Conservation (phyloP, 2,113 vertebrate genomes). For the Oncorhynchus tshawytscha region DNA sequence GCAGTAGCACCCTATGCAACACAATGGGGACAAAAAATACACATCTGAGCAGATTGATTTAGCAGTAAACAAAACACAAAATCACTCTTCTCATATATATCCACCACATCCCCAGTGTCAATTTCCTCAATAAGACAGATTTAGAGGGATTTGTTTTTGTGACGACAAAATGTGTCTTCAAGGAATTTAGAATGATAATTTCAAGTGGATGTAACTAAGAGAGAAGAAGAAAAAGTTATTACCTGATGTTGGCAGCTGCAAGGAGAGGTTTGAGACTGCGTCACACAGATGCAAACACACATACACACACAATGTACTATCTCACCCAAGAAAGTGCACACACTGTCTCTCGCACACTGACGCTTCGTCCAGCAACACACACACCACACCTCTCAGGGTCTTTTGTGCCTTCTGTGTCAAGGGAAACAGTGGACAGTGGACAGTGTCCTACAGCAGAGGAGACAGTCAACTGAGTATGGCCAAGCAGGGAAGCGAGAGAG, state of each 20-base stretch:
- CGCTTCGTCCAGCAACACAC: slow-evolving; percentile 7
- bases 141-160: too few species aligned
- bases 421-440: background rate
- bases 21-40: too few species aligned
- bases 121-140: too few species aligned
- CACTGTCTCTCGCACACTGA: slow-evolving; percentile 41
- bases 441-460: background rate
- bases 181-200: background rate
- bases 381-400: background rate
- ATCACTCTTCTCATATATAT: too few species aligned
- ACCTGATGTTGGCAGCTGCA: slow-evolving; percentile 54
- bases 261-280: slow-evolving; percentile 28
- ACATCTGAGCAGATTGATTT: too few species aligned
- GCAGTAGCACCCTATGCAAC: too few species aligned
- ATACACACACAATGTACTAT: slow-evolving; percentile 32
- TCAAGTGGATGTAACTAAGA: too few species aligned
- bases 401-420: background rate
- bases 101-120: too few species aligned
- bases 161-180: background rate
- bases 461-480: background rate
- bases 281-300: slow-evolving; percentile 39
- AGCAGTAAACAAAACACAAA: too few species aligned
- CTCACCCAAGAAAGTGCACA: slow-evolving; percentile 44
- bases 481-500: background rate
- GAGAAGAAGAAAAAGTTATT: slow-evolving; percentile 21